Evolutionary conservation across 2,888 invertebrate species (phyloP), one percentile per base, ranked within the genome.

Genomic region (Acrobasis consociella): DNA sequence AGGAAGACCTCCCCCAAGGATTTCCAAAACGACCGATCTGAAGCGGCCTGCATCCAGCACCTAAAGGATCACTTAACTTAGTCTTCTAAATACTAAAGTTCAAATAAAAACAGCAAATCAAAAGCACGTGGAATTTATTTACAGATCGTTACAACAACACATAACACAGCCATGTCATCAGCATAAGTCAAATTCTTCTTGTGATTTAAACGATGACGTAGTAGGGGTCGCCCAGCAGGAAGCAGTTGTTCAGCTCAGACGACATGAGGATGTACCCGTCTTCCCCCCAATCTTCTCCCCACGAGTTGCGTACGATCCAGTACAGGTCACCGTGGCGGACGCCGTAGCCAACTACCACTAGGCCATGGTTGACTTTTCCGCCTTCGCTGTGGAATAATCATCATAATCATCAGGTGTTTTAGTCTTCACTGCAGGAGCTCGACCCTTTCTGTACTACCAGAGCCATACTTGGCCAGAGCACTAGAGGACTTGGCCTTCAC

Each of bases 271-370:
- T 68, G 72, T 82, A 83, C 7, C 86, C 86, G 52, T 75, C 82
- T 39, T 82, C 69, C 0, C 86, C 86, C 81, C 83, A 86, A 60
- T 64, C 38, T 31, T 80, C 79, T 0, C 83, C 82, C 79, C 78
- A 82, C 1, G 86, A 85, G 78, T 86, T 85, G 74, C 82, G 82
- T n/a, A 84, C 72, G 16, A 86, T 70, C 85, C 85, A 86, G 72
- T 83, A 86, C 1, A 68, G 70, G 3, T 70, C 72, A 0, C 79
- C 83, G 1, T 81, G 74, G 0, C 77, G 72, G 11, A 67, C 67
- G 0, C 85, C 86, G 58, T 85, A 85, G 0, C 85, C 86, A 0
- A 85, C 76, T 0, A 82, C 75, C 0, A 80, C 75, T 0, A 85
- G 80, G 0, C 69, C 81, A 31, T 86, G 85, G 71, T 83, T 80